Evolutionary conservation across 2,888 invertebrate species (phyloP), one percentile per base, ranked within the genome.

Genomic region (Xylota segnis): DNA sequence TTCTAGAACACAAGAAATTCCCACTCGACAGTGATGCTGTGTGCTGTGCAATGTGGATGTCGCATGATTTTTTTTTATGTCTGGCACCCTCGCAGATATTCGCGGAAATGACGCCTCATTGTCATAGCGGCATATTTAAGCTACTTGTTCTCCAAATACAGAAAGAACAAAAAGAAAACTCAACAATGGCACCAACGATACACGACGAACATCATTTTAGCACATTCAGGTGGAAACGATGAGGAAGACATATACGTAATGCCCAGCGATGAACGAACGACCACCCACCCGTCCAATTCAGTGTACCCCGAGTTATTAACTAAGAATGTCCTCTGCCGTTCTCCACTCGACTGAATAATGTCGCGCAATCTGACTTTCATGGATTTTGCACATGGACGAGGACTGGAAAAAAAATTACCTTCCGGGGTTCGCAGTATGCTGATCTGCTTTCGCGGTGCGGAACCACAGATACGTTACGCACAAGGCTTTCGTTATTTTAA

Each of bases 281-380:
- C 47, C 66, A 66, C 66, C 63, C 54, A 63, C 37, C 58, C 58
- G 50, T 14, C 40, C 59, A 40, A 32, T 74, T 50, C 61, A 27
- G 40, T 40, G 61, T 54, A 66, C 58, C 59, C 32, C 16, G 18
- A 66, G 59, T 59, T 68, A 68, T 68, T 52, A 40, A 68, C 66
- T 47, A 10, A 50, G 34, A 45, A 16, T 32, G 50, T 43, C 66
- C 66, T 7, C 68, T 61, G 72, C 34, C 59, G 40, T 52, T 59
- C 50, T 47, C 40, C 34, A 56, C 45, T 70, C 34, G 16, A 58
- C 40, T 71, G 71, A 16, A 50, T 59, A 50, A 14, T 58, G 66
- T 68, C 76, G 68, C 68, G 59, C 58, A 43, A 50, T 68, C 29
- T 59, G 66, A 68, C 58, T 76, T 76, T 76, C 59, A 76, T 76